These are phyloP conservation scores for Halictus quadricinctus DNA, from an alignment of 2,888 invertebrate species.

Conservation along the genomic window DNA sequence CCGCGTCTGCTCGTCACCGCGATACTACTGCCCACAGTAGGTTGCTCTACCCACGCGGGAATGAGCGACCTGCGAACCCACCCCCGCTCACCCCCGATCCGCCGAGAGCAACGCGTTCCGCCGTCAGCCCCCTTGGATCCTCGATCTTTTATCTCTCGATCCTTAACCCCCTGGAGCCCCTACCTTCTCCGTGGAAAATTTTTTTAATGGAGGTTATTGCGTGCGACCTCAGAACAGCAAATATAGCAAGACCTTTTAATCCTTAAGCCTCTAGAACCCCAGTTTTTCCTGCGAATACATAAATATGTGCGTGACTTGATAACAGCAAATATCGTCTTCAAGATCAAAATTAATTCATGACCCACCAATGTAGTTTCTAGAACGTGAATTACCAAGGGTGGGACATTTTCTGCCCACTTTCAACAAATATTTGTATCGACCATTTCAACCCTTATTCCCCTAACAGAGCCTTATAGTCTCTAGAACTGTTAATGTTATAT, in stretches of 20 bases:
- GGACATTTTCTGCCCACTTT: too few relatives aligned
- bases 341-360: too few relatives aligned
- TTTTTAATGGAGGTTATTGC: background rate
- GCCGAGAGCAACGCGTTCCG: slow-evolving; percentile 8
- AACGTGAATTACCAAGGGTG: background rate
- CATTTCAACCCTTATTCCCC: background rate
- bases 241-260: too few relatives aligned
- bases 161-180: background rate
- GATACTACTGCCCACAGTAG: slow-evolving; percentile 75
- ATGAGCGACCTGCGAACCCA: slow-evolving; percentile 67
- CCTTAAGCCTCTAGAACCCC: too few relatives aligned
- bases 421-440: background rate
- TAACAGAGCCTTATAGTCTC: background rate
- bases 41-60: slow-evolving; percentile 72
- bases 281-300: too few relatives aligned
- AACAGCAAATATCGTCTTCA: too few relatives aligned
- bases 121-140: slow-evolving; percentile 30
- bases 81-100: slow-evolving; percentile 69
- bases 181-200: background rate
- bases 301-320: too few relatives aligned
- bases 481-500: background rate
- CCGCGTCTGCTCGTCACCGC: slow-evolving; percentile 74
- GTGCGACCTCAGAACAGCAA: too few relatives aligned
- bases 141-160: slow-evolving; percentile 8
- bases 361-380: background rate